Evolutionary conservation across 2,888 invertebrate genomes (phyloP).

Genomic region (Ischnus inquisitorius): DNA sequence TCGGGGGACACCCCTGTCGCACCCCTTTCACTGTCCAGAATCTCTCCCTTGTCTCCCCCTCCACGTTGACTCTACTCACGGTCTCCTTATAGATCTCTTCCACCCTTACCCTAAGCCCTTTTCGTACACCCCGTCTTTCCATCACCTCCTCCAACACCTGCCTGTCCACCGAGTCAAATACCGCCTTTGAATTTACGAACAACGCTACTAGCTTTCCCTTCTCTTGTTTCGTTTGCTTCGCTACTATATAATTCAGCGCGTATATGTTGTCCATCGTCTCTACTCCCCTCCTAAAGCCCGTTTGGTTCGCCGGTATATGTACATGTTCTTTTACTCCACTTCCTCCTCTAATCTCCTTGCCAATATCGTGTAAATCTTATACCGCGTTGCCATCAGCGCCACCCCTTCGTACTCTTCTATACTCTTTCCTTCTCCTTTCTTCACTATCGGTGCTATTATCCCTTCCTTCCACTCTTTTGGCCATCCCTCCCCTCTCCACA

Average conservation of each 20-base stretch:
- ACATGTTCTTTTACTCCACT: neutral
- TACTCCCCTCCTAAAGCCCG: neutral
- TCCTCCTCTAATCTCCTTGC: no score
- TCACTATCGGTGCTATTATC: slow-evolving; percentile 11
- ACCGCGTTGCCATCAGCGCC: slow-evolving; percentile 39
- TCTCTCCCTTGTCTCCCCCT: no score
- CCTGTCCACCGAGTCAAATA: slow-evolving; percentile 43
- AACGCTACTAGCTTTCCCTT: neutral
- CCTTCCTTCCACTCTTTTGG: slow-evolving; percentile 50
- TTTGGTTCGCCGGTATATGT: no score
- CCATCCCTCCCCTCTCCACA: slow-evolving; percentile 46
- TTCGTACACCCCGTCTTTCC: no score
- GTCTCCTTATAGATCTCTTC: no score
- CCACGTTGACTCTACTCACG: no score
- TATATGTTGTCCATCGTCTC: neutral
- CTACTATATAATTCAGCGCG: neutral
- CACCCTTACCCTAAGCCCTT: no score
- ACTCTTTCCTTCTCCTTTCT: slow-evolving; percentile 23
- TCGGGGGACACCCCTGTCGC: no score
- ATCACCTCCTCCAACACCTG: no score
- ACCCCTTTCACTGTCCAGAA: no score
- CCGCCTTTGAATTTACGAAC: slow-evolving; percentile 29
- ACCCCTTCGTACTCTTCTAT: slow-evolving; percentile 39
- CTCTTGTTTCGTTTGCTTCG: neutral
- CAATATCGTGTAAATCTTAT: slow-evolving; percentile 40